Conservation (phyloP, 2,113 vertebrate genomes). For the Apteryx owenii region DNA sequence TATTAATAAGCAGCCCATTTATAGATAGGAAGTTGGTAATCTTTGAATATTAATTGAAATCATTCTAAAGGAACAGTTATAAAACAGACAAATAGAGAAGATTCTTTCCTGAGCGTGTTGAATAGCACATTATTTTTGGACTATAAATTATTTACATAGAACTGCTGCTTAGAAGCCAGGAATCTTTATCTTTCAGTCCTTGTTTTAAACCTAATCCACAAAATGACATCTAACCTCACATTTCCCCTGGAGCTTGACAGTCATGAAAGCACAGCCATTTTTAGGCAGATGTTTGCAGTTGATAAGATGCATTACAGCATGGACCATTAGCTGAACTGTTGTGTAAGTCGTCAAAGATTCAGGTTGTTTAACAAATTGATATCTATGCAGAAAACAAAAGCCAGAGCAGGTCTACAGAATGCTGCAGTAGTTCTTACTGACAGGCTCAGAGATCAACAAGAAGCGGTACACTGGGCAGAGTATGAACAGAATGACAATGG, state of each 20-base stretch:
- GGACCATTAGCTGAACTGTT: constrained; percentile 60
- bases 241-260: constrained; percentile 1
- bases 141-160: constrained; percentile 44
- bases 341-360: constrained; percentile 46
- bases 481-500: background rate
- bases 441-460: constrained; percentile 20
- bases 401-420: background rate
- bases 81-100: background rate
- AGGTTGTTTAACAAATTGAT: constrained; percentile 67
- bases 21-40: constrained; percentile 12
- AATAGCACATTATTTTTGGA: constrained; percentile 22
- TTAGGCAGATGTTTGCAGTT: constrained; percentile 57
- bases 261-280: constrained; percentile 35
- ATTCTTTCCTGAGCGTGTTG: background rate
- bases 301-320: constrained; percentile 38
- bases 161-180: background rate
- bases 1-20: constrained; percentile 45
- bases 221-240: constrained; percentile 33
- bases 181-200: constrained; percentile 39
- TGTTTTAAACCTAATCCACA: constrained; percentile 37
- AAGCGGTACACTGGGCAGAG: background rate
- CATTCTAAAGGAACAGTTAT: constrained; percentile 23
- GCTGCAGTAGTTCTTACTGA: constrained; percentile 12
- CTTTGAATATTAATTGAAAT: constrained; percentile 59
- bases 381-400: constrained; percentile 19